phyloP scores from a whole-genome alignment of 2,888 invertebrate species.

The Sisyra terminalis region DNA sequence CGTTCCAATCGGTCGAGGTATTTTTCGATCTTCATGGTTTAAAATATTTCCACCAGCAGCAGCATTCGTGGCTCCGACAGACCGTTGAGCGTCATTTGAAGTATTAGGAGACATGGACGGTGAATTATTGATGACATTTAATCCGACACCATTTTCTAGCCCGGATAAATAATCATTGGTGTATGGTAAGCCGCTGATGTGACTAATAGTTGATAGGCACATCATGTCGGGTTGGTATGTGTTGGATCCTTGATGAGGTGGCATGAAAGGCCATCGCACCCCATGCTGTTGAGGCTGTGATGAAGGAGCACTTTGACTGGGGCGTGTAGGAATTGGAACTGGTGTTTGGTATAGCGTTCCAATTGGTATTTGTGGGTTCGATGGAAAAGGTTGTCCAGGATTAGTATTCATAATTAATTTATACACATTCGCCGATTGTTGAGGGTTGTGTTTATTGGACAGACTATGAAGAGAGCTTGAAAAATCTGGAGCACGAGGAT shows the following conservation, averaged over 20 bases:
- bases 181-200: constrained; percentile 25
- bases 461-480: constrained; percentile 32
- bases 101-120: constrained; percentile 29
- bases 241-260: constrained; percentile 27
- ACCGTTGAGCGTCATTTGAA: constrained; percentile 15
- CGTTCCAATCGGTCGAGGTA: constrained; percentile 64
- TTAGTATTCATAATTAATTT: constrained; percentile 10
- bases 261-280: constrained; percentile 19
- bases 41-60: constrained; percentile 11
- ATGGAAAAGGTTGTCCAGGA: constrained; percentile 9
- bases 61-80: constrained; percentile 11
- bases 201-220: constrained; percentile 22
- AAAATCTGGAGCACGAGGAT: constrained; percentile 69
- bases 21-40: constrained; percentile 33
- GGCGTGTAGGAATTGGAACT: constrained; percentile 11
- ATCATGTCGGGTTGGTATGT: constrained; percentile 30
- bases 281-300: neutral
- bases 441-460: constrained; percentile 17
- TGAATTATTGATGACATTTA: constrained; percentile 30
- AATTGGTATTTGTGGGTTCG: constrained; percentile 8
- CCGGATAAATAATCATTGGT: constrained; percentile 14
- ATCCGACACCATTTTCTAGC: constrained; percentile 28
- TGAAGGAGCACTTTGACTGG: neutral
- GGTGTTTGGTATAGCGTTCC: constrained; percentile 10
- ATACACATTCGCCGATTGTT: constrained; percentile 12